phyloP scores from a whole-genome alignment of 2,888 invertebrate genomes.

The Orchesellides sinensis region DNA sequence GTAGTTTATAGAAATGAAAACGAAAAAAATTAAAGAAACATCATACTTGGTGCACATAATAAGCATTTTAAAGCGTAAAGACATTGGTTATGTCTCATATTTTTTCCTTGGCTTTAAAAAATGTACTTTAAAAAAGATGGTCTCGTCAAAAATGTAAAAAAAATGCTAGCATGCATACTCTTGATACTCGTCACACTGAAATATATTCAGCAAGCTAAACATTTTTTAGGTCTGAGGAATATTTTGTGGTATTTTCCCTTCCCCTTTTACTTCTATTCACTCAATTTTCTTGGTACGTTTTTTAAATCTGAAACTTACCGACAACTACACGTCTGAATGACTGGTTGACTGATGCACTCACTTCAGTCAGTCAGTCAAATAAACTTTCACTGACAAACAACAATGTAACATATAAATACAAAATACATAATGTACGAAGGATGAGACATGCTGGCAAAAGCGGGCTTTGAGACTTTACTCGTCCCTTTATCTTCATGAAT shows the following conservation, averaged over 20 bases:
- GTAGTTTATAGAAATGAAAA: not conserved
- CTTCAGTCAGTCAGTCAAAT: constrained; percentile 27
- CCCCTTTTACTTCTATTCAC: constrained; percentile 27
- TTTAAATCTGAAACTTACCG: constrained; percentile 39
- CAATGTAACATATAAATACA: too few species aligned
- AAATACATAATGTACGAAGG: too few species aligned
- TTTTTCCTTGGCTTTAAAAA: not conserved
- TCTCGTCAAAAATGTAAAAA: constrained; percentile 10
- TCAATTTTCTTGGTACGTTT: constrained; percentile 12
- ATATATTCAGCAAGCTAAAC: constrained; percentile 6
- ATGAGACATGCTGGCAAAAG: not conserved
- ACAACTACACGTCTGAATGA: constrained; percentile 22
- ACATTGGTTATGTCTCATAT: constrained; percentile 9
- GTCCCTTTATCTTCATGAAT: constrained; percentile 8
- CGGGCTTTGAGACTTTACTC: constrained; percentile 9
- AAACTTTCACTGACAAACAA: constrained; percentile 35
- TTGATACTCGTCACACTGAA: too few species aligned
- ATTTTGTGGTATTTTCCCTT: constrained; percentile 15
- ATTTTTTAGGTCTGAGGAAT: too few species aligned
- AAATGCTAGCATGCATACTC: not conserved
- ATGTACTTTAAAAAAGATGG: not conserved
- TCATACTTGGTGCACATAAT: not conserved
- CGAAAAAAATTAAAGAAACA: not conserved
- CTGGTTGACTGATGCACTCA: constrained; percentile 35
- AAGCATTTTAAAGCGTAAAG: constrained; percentile 20